Evolutionary conservation across 2,113 vertebrate species (phyloP).

Genomic region (Centropus bengalensis): DNA sequence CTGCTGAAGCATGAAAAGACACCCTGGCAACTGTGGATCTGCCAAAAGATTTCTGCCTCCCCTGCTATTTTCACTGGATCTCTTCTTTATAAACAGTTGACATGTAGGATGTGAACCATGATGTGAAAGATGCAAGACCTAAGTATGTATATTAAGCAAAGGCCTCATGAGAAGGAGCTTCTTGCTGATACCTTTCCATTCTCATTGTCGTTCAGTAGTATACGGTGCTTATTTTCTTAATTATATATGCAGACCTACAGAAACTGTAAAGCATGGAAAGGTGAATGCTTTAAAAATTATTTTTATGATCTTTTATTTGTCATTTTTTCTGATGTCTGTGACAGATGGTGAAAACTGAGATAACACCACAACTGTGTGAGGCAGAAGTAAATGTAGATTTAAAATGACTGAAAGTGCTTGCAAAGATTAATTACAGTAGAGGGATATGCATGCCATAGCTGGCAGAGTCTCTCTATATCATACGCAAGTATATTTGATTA

Average conservation of each 20-base stretch:
- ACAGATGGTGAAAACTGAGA: slow-evolving; percentile 60
- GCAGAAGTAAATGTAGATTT: slow-evolving; percentile 49
- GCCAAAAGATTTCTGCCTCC: background rate
- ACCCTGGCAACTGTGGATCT: slow-evolving; percentile 36
- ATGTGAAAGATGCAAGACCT: background rate
- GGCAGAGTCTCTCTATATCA: slow-evolving; percentile 35
- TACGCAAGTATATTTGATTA: slow-evolving; percentile 63
- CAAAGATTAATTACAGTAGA: slow-evolving; percentile 60
- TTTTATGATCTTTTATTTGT: slow-evolving; percentile 23
- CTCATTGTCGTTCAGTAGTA: background rate
- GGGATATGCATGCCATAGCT: slow-evolving; percentile 38
- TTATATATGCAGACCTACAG: background rate
- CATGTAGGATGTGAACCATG: background rate
- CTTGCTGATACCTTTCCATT: background rate
- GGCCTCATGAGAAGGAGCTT: background rate
- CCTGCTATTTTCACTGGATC: background rate
- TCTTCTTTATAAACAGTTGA: background rate
- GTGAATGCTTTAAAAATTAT: background rate
- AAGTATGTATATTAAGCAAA: background rate
- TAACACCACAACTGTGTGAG: slow-evolving; percentile 47
- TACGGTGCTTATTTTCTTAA: background rate
- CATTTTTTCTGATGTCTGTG: slow-evolving; percentile 9
- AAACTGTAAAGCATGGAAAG: background rate
- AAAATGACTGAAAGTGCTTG: slow-evolving; percentile 49
- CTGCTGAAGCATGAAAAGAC: background rate